Evolutionary conservation across 2,113 vertebrate species (phyloP).

Genomic region (Nycticorax nycticorax): DNA sequence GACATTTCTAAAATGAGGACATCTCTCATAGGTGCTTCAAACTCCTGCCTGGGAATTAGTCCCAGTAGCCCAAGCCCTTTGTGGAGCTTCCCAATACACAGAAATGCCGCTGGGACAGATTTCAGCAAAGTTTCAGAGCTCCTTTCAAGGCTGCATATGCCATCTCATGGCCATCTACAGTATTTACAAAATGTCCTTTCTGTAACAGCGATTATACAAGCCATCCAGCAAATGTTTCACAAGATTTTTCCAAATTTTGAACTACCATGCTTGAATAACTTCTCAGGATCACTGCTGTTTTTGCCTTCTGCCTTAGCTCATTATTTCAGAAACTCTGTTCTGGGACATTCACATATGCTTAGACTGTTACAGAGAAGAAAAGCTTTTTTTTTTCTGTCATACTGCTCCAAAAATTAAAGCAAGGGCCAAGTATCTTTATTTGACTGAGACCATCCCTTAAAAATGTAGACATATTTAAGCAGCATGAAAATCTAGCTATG

Average conservation of each 20-base stretch:
- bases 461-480: neutral
- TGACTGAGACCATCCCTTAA: neutral
- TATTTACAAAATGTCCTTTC: neutral
- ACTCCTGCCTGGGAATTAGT: neutral
- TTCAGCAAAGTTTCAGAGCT: neutral
- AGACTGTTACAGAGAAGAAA: conserved; percentile 80
- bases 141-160: neutral
- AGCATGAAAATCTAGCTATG: neutral
- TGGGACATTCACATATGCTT: conserved; percentile 74
- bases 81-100: neutral
- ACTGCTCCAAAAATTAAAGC: conserved; percentile 59
- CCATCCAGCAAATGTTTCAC: neutral
- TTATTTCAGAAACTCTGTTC: conserved; percentile 70
- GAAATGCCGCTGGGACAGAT: neutral
- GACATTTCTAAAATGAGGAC: neutral
- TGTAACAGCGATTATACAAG: neutral
- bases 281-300: conserved; percentile 37
- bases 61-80: neutral
- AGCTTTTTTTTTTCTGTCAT: conserved; percentile 65
- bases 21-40: neutral
- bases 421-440: neutral
- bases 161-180: conserved; percentile 6
- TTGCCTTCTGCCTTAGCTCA: conserved; percentile 30
- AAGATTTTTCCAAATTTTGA: neutral
- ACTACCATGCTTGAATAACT: conserved; percentile 75